These are phyloP conservation scores for Drosophila novamexicana DNA, from an alignment of 1,140 invertebrate species.

Conservation along the genomic window DNA sequence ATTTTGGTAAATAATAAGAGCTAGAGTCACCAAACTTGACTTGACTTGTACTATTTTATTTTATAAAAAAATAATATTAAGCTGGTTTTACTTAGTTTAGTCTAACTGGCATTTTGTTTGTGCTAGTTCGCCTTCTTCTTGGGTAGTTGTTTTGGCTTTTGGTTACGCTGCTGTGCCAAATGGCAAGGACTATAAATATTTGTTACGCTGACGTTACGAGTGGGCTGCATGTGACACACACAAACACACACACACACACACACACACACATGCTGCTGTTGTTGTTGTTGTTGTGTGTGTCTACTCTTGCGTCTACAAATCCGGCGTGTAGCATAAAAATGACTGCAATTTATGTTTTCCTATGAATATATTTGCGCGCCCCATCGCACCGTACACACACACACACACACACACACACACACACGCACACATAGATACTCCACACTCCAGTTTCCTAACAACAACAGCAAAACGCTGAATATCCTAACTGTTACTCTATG, in stretches of 20 bases:
- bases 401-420: conserved; percentile 18
- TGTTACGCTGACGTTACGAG: conserved; percentile 72
- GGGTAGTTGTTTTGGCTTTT: conserved; percentile 35
- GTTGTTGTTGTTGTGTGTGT: conserved; percentile 53
- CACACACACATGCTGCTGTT: conserved; percentile 29
- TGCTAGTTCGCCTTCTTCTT: conserved; percentile 32
- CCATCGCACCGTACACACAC: conserved; percentile 8
- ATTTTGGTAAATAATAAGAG: no score
- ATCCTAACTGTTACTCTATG: conserved; percentile 57
- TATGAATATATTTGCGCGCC: conserved; percentile 71
- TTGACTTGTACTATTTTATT: background rate
- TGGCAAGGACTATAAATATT: conserved; percentile 77
- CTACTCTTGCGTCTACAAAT: conserved; percentile 73
- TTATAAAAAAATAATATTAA: conserved; percentile 3
- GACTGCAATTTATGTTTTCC: conserved; percentile 83
- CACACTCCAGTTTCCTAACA: background rate
- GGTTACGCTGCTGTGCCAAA: conserved; percentile 52
- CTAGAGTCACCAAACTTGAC: no score
- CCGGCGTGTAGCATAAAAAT: conserved; percentile 81
- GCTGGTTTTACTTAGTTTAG: no score
- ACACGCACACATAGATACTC: conserved; percentile 12
- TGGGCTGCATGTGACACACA: conserved; percentile 45
- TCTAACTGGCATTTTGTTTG: background rate
- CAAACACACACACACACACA: conserved; percentile 31
- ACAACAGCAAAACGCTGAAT: conserved; percentile 7